Conservation (phyloP, 2,113 vertebrate species). For the Chamaea fasciata region DNA sequence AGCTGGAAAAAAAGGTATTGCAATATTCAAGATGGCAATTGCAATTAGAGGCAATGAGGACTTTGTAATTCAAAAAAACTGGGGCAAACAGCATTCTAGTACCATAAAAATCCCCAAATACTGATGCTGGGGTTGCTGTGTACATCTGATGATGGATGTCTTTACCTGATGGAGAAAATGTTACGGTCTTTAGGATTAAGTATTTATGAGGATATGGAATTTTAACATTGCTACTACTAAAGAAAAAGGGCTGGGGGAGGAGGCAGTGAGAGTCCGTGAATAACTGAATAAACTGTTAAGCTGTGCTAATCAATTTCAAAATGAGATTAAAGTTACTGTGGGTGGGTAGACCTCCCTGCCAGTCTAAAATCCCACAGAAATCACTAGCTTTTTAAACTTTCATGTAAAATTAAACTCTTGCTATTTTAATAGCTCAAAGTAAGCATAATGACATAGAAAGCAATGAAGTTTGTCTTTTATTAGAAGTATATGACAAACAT, state of each 20-base stretch:
- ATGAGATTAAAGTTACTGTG: neutral
- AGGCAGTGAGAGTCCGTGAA: neutral
- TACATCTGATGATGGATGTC: neutral
- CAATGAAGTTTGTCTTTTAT: neutral
- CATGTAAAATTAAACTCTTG: neutral
- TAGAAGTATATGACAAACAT: neutral
- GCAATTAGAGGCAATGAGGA: neutral
- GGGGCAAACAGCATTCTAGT: neutral
- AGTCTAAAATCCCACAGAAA: neutral
- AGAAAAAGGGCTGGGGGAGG: neutral
- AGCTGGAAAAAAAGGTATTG: neutral
- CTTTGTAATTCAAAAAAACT: neutral
- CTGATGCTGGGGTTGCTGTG: rapidly evolving
- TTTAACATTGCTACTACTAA: neutral
- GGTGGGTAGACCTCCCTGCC: neutral
- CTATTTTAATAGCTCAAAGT: neutral
- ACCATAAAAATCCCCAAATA: neutral
- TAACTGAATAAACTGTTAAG: neutral
- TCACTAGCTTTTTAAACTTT: neutral
- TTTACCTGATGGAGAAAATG: neutral
- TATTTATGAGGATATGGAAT: neutral
- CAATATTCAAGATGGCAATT: neutral
- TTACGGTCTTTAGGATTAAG: neutral
- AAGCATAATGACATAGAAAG: neutral
- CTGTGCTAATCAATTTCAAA: neutral